Percentiles rank a stretch among this genome's conserved stretches.
phyloP scores from a whole-genome alignment of 2,888 invertebrate genomes.

The Microdon myrmicae region DNA sequence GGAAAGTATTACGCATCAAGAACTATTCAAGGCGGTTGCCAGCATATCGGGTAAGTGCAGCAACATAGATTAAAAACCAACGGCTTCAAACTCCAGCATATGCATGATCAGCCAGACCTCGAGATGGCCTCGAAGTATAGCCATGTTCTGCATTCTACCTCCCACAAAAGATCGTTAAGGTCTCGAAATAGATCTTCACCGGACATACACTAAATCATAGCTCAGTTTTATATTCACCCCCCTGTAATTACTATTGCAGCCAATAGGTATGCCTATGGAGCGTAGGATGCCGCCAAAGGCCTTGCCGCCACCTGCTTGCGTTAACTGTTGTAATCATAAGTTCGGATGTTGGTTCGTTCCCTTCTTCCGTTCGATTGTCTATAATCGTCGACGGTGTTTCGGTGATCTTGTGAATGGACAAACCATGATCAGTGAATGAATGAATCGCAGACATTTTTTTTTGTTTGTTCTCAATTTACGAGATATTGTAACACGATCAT shows the following conservation, averaged over 20 bases:
- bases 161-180: slow-evolving; percentile 26
- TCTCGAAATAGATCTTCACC: slow-evolving; percentile 45
- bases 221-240: slow-evolving; percentile 6
- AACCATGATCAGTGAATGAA: slow-evolving; percentile 30
- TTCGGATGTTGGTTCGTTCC: slow-evolving; percentile 22
- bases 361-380: slow-evolving; percentile 20
- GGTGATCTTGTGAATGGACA: slow-evolving; percentile 48
- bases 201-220: slow-evolving; percentile 44
- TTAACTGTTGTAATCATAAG: slow-evolving; percentile 15
- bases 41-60: too few species aligned
- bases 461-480: slow-evolving; percentile 25
- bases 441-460: slow-evolving; percentile 19
- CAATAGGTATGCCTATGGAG: slow-evolving; percentile 24
- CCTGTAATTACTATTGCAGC: slow-evolving; percentile 35
- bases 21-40: too few species aligned
- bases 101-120: too few species aligned
- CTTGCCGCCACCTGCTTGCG: slow-evolving; percentile 37
- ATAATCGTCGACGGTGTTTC: slow-evolving; percentile 14
- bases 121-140: background rate
- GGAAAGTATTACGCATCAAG: too few species aligned
- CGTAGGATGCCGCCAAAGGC: slow-evolving; percentile 28
- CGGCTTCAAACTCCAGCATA: too few species aligned
- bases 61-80: too few species aligned
- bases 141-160: slow-evolving; percentile 10
- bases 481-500: slow-evolving; percentile 41